Percentiles rank a stretch among this genome's conserved stretches.
Evolutionary conservation across 2,113 vertebrate species (phyloP).

Genomic region (Chauna torquata): DNA sequence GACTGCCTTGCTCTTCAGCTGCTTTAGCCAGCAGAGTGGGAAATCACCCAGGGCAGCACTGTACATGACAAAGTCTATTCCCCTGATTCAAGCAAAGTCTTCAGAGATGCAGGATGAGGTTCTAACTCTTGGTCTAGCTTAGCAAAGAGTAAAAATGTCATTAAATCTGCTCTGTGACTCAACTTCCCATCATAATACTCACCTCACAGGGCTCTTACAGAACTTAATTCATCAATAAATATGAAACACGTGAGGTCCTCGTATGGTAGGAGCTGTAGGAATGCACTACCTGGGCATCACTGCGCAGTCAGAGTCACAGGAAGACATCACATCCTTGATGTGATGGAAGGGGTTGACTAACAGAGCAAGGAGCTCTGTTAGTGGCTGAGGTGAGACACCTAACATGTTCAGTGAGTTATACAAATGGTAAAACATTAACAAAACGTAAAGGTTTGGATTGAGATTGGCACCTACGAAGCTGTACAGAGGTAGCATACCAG

Average conservation of each 20-base stretch:
- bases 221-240: neutral
- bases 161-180: neutral
- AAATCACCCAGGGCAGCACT: neutral
- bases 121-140: neutral
- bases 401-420: neutral
- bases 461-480: neutral
- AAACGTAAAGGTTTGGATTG: neutral
- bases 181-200: neutral
- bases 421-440: neutral
- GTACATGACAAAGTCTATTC: neutral
- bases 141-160: neutral
- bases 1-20: neutral
- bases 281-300: neutral
- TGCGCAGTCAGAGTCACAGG: neutral
- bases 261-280: neutral
- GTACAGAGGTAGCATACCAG: neutral
- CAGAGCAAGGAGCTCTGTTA: neutral
- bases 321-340: neutral
- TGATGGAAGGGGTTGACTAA: neutral
- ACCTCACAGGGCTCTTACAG: neutral
- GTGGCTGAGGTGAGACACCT: rapidly evolving
- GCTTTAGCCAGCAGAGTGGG: neutral
- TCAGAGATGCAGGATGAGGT: neutral
- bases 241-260: neutral
- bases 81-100: neutral